phyloP scores from a whole-genome alignment of 2,113 vertebrate genomes.

The Equus quagga region DNA sequence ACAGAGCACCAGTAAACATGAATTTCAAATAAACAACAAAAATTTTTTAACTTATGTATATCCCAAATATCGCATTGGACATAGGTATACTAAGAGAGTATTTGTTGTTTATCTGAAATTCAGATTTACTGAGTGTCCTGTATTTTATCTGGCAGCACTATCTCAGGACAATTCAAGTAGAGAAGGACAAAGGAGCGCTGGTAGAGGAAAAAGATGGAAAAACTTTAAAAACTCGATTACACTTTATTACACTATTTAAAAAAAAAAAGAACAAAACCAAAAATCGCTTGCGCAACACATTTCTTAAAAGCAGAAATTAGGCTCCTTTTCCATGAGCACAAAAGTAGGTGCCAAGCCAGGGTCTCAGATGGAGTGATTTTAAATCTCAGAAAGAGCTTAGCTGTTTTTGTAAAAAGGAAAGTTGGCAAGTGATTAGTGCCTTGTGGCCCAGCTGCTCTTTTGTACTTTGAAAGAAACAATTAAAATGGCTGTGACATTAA shows the following conservation, averaged over 20 bases:
- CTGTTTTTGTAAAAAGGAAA: slow-evolving; percentile 81
- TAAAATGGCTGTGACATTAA: slow-evolving; percentile 80
- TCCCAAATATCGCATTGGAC: background rate
- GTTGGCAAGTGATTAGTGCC: slow-evolving; percentile 79
- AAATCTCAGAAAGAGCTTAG: slow-evolving; percentile 79
- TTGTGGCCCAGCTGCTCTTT: slow-evolving; percentile 76
- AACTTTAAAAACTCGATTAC: background rate
- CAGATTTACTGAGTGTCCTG: background rate
- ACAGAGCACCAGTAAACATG: background rate
- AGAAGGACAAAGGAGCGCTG: background rate
- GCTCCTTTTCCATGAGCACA: slow-evolving; percentile 59
- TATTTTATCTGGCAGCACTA: background rate
- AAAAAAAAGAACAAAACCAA: background rate
- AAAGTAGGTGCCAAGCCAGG: slow-evolving; percentile 71
- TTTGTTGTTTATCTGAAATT: slow-evolving; percentile 33
- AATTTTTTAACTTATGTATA: background rate
- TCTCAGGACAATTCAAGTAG: background rate
- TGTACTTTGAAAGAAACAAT: slow-evolving; percentile 82
- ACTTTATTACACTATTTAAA: background rate
- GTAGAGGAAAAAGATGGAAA: background rate
- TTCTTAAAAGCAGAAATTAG: slow-evolving; percentile 75
- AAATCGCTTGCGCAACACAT: background rate
- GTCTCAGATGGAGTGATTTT: slow-evolving; percentile 74
- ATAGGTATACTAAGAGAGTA: background rate
- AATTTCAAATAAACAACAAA: slow-evolving; percentile 43